Base-by-base conservation (phyloP, 2,888 invertebrate species). In the Lathronympha strigana region DNA sequence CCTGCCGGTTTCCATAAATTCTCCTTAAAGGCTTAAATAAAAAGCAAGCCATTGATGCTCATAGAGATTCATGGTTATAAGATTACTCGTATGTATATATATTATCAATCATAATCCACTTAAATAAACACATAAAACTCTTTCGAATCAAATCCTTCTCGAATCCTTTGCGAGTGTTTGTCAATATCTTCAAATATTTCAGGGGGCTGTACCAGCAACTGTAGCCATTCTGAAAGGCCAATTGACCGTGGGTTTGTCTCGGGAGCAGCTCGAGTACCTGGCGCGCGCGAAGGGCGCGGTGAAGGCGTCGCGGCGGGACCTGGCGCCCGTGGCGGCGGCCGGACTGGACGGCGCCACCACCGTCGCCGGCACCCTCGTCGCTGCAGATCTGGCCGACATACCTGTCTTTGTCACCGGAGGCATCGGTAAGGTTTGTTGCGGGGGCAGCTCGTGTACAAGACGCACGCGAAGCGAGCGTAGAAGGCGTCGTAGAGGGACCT, bases 391-490 rank as follows among this genome's bases (percentile, higher is more conserved):
- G 70, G 95, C 95, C 8, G 97, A 96, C 5, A 98, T 99, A 76
- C 93, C 95, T 11, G 93, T 99, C 57, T 98, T 99, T 92, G 99
- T 98, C 1, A 99, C 99, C 25, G 99, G 99, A 69, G 96, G 96
- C 2, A 93, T 94, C 71, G 94, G 94, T 93, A 71, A 61, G 51
- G n/a, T 9, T 33, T 31, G 0, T 15, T 23, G 11, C 11, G 33
- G n/a, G n/a, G n/a, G n/a, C n/a, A n/a, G n/a, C n/a, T n/a, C n/a
- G n/a, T n/a, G n/a, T n/a, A n/a, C n/a, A n/a, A n/a, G n/a, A n/a
- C n/a, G n/a, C n/a, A n/a, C n/a, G n/a, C n/a, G n/a, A n/a, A n/a
- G n/a, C n/a, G n/a, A n/a, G n/a, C n/a, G n/a, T n/a, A n/a, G n/a
- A n/a, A n/a, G n/a, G n/a, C n/a, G n/a, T n/a, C n/a, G n/a, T n/a